These are phyloP conservation scores for Pseudotriccus pelzelni DNA, from an alignment of 2,797 vertebrate genomes.

Conservation along the genomic window DNA sequence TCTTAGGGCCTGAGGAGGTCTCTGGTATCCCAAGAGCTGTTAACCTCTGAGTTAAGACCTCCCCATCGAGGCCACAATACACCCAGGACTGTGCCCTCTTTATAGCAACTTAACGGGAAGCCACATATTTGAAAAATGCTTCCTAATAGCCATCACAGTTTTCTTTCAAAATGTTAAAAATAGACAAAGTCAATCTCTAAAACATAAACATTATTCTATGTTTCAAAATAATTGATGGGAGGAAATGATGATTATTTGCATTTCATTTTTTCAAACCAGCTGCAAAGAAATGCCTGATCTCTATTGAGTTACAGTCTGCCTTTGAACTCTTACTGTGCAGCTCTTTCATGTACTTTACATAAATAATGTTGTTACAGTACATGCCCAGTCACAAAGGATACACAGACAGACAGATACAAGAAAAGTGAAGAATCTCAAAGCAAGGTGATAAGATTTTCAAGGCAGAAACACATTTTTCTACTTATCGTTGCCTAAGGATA, in stretches of 20 bases:
- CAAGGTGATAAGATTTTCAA: conserved; percentile 51
- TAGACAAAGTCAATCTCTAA: background rate
- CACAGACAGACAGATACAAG: conserved; percentile 1
- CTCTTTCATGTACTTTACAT: conserved; percentile 42
- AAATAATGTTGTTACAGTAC: conserved; percentile 23
- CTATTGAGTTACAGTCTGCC: background rate
- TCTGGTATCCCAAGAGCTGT: background rate
- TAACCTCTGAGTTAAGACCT: background rate
- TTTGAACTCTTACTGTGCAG: conserved; percentile 10
- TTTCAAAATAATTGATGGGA: background rate
- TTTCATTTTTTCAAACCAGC: background rate
- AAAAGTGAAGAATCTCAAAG: conserved; percentile 47
- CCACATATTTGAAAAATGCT: background rate
- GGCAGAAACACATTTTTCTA: conserved; percentile 48
- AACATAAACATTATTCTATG: background rate
- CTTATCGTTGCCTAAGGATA: conserved; percentile 34
- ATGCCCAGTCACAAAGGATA: conserved; percentile 26
- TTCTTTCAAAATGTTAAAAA: background rate
- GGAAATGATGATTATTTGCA: background rate
- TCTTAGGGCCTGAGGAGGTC: background rate
- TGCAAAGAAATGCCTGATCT: background rate
- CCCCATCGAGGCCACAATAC: background rate
- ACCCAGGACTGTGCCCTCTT: background rate
- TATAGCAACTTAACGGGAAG: background rate
- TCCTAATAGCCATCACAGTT: background rate